Percentiles rank a stretch among this genome's conserved stretches.
These are phyloP conservation scores for Corythornis cristatus DNA, from an alignment of 2,113 vertebrate genomes.

Conservation along the genomic window DNA sequence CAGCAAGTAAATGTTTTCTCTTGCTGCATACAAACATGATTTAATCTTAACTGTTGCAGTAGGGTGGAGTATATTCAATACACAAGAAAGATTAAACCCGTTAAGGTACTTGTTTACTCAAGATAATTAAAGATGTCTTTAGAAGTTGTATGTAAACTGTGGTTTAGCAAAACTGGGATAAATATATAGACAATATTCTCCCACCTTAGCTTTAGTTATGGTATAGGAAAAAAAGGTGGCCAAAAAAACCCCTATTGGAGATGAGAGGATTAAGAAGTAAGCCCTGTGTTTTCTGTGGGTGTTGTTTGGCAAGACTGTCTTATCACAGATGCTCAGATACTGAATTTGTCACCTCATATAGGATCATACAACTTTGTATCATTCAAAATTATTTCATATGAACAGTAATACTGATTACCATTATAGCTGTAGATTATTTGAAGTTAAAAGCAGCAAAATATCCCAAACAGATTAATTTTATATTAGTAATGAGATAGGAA, in stretches of 20 bases:
- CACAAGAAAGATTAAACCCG: not conserved
- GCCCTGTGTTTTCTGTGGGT: not conserved
- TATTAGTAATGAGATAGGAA: not conserved
- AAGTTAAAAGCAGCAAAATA: not conserved
- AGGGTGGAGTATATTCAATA: not conserved
- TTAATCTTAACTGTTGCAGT: not conserved
- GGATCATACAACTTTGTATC: not conserved
- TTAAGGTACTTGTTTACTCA: not conserved
- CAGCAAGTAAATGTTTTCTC: not conserved
- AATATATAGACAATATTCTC: not conserved
- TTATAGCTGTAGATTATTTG: not conserved
- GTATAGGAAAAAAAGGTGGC: not conserved
- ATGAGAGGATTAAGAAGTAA: not conserved
- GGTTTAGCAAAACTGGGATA: not conserved
- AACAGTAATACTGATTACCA: not conserved
- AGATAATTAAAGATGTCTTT: not conserved
- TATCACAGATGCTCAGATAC: not conserved
- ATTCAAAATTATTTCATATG: not conserved
- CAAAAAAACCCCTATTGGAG: not conserved
- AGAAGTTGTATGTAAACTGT: not conserved
- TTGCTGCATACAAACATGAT: accelerated
- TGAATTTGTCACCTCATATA: not conserved
- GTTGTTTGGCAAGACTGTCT: not conserved
- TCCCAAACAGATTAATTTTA: not conserved
- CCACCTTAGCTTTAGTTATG: not conserved